Percentiles rank a stretch among this genome's conserved stretches.
These are phyloP conservation scores for Vanessa cardui DNA, from an alignment of 2,888 invertebrate species.

Conservation along the genomic window DNA sequence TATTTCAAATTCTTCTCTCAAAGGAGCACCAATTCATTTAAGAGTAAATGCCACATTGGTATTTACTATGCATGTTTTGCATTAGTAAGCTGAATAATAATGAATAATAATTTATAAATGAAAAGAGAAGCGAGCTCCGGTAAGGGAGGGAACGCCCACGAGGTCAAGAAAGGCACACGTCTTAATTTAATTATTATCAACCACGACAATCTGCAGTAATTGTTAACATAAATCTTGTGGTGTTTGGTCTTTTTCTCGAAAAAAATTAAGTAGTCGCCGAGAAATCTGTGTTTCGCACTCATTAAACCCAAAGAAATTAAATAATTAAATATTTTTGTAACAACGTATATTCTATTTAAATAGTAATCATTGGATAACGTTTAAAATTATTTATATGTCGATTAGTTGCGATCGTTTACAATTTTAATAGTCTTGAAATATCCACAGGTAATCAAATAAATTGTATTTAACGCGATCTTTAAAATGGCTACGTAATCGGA, in stretches of 20 bases:
- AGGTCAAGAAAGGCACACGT: slow-evolving; percentile 63
- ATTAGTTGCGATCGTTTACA: slow-evolving; percentile 8
- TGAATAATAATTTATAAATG: slow-evolving; percentile 18
- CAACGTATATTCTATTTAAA: slow-evolving; percentile 6
- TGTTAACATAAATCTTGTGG: slow-evolving; percentile 62
- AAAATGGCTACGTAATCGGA: neutral
- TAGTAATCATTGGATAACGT: neutral
- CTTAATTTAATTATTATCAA: slow-evolving; percentile 71
- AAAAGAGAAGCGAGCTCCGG: slow-evolving; percentile 25
- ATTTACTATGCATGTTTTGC: slow-evolving; percentile 37
- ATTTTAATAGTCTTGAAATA: slow-evolving; percentile 17
- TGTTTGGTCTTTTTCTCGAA: slow-evolving; percentile 41
- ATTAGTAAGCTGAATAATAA: slow-evolving; percentile 30
- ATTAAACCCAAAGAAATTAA: slow-evolving; percentile 24
- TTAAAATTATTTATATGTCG: slow-evolving; percentile 12
- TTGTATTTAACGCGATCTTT: neutral
- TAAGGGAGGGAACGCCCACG: slow-evolving; percentile 45
- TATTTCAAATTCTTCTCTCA: slow-evolving; percentile 36
- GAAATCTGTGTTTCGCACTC: slow-evolving; percentile 28
- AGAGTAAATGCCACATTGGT: slow-evolving; percentile 38
- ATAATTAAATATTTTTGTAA: slow-evolving; percentile 3
- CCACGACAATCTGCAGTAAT: slow-evolving; percentile 70
- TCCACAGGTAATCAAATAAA: slow-evolving; percentile 11
- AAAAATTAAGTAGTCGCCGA: slow-evolving; percentile 18
- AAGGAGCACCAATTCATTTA: slow-evolving; percentile 34